Percentiles rank a stretch among this genome's conserved stretches.
Evolutionary conservation across 2,113 vertebrate genomes (phyloP).

Genomic region (Ascaphus truei): DNA sequence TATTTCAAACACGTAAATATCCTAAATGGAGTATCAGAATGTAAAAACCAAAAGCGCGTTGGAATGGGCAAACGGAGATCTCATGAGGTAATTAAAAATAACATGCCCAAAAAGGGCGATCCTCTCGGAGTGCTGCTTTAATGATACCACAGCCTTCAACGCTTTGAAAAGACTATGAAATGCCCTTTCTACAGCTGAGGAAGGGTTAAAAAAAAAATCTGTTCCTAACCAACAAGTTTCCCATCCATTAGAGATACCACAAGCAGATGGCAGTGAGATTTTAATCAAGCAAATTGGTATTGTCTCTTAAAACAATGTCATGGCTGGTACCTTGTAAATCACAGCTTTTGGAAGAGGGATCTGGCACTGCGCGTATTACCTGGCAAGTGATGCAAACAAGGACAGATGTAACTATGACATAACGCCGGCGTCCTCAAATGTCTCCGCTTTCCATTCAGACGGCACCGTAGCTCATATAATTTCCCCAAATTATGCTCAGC

Average conservation of each 20-base stretch:
- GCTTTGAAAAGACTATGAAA: too few relatives aligned
- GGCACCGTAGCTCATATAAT: background rate
- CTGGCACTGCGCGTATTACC: slow-evolving; percentile 45
- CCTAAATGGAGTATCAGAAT: too few relatives aligned
- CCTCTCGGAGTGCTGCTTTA: too few relatives aligned
- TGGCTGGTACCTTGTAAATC: slow-evolving; percentile 44
- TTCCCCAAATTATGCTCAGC: background rate
- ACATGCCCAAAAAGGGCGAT: too few relatives aligned
- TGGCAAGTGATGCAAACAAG: slow-evolving; percentile 41
- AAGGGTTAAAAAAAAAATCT: background rate
- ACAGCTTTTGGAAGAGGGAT: slow-evolving; percentile 37
- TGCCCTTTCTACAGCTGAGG: background rate
- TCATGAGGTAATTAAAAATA: too few relatives aligned
- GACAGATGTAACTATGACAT: slow-evolving; percentile 58
- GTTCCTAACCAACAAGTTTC: background rate
- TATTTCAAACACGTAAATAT: too few relatives aligned
- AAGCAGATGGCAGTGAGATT: slow-evolving; percentile 27
- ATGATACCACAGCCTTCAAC: too few relatives aligned
- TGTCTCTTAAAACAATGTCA: slow-evolving; percentile 35
- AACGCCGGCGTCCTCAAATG: slow-evolving; percentile 49
- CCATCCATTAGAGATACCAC: background rate
- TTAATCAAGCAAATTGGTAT: slow-evolving; percentile 52
- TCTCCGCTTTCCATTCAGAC: slow-evolving; percentile 35
- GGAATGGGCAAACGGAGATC: too few relatives aligned
- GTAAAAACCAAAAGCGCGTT: too few relatives aligned